Evolutionary conservation across 2,888 invertebrate genomes (phyloP).

Genomic region (Phytoseiulus persimilis): DNA sequence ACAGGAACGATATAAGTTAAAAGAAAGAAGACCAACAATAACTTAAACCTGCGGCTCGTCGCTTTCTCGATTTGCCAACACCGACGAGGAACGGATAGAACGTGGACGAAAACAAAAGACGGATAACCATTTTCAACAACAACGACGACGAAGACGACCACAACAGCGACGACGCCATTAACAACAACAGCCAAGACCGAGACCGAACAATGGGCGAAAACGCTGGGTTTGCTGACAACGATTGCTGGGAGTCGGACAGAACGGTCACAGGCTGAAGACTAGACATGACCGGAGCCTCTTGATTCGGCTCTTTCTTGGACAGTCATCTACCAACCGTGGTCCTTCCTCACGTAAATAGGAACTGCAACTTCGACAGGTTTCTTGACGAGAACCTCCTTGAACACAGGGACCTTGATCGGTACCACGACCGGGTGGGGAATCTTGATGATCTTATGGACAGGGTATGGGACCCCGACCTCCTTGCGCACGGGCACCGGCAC

Average conservation of each 20-base stretch:
- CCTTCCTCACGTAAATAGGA: slow-evolving; percentile 14
- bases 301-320: background rate
- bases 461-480: background rate
- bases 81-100: background rate
- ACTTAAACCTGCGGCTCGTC: background rate
- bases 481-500: background rate
- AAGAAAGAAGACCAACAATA: background rate
- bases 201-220: background rate
- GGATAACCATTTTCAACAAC: background rate
- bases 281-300: background rate
- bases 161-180: background rate
- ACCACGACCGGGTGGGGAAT: slow-evolving; percentile 22
- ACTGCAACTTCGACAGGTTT: slow-evolving; percentile 18
- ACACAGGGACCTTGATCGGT: slow-evolving; percentile 25
- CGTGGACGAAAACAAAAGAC: background rate
- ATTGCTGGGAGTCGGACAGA: background rate
- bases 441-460: slow-evolving; percentile 17
- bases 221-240: background rate
- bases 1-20: background rate
- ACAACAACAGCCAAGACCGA: background rate
- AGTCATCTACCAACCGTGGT: background rate
- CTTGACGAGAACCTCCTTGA: slow-evolving; percentile 18
- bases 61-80: background rate
- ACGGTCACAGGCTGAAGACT: background rate
- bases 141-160: too few relatives aligned